A percentile compares a stretch with the other conserved stretches of the same genome.
phyloP scores from a whole-genome alignment of 2,113 vertebrate genomes.

The Aptenodytes patagonicus region DNA sequence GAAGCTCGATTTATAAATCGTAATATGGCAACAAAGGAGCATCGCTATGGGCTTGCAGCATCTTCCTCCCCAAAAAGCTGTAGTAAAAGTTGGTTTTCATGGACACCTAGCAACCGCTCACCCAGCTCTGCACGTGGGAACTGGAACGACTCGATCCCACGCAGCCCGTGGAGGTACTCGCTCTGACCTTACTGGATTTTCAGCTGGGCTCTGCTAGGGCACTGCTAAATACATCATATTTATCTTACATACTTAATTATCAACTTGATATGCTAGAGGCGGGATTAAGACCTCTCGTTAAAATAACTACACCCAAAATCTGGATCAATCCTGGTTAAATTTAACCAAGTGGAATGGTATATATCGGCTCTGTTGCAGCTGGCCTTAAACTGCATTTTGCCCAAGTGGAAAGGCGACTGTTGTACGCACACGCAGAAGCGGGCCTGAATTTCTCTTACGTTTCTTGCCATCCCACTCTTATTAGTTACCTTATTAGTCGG shows the following conservation, averaged over 20 bases:
- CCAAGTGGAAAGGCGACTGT: background rate
- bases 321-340: background rate
- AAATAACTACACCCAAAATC: background rate
- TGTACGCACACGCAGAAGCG: background rate
- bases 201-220: background rate
- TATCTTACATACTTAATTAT: background rate
- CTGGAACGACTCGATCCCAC: background rate
- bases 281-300: background rate
- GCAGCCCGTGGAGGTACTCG: accelerated
- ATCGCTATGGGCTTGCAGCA: background rate
- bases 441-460: background rate
- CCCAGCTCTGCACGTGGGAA: background rate
- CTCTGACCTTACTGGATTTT: background rate
- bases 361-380: background rate
- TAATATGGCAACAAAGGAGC: background rate
- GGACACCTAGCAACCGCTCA: background rate
- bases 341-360: background rate
- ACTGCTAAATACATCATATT: background rate
- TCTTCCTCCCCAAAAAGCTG: background rate
- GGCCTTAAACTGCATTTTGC: background rate
- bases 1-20: background rate
- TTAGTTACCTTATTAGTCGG: background rate
- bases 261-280: background rate
- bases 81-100: background rate
- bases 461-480: background rate